A percentile compares a stretch with the other conserved stretches of the same genome.
These are phyloP conservation scores for Brachionus asplanchnoidis DNA, from an alignment of 1,140 invertebrate species.

Conservation along the genomic window DNA sequence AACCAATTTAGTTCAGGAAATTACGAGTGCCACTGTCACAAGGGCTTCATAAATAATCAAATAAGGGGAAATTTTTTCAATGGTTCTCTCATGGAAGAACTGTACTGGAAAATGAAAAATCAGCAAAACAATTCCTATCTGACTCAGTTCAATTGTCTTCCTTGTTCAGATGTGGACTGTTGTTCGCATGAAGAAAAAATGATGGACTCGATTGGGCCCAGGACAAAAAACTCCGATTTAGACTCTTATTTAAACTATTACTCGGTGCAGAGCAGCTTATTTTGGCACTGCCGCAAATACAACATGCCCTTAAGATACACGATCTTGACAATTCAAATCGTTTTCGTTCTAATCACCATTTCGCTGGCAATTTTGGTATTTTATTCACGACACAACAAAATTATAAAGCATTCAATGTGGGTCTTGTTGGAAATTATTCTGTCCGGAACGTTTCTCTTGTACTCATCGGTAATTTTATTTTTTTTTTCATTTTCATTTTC, in stretches of 20 bases:
- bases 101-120: constrained; percentile 40
- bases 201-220: neutral
- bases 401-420: constrained; percentile 42
- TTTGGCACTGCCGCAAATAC: constrained; percentile 18
- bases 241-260: neutral
- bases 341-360: constrained; percentile 9
- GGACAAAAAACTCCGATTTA: neutral
- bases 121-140: constrained; percentile 19
- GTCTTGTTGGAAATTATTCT: constrained; percentile 35
- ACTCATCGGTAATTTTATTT: constrained; percentile 26
- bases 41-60: neutral
- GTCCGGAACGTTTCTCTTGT: constrained; percentile 10
- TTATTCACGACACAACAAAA: neutral
- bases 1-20: neutral
- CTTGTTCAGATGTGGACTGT: constrained; percentile 15
- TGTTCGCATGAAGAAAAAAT: neutral
- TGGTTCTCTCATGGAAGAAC: neutral
- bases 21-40: constrained; percentile 13
- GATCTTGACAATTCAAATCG: constrained; percentile 16
- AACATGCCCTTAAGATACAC: constrained; percentile 12
- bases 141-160: constrained; percentile 28
- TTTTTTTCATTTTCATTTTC: no score
- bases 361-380: constrained; percentile 12
- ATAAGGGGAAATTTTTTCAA: neutral
- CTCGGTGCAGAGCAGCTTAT: neutral